Evolutionary conservation across 1,140 invertebrate genomes (phyloP), one percentile per base, ranked within the genome.

Genomic region (Zelostemma sp.): DNA sequence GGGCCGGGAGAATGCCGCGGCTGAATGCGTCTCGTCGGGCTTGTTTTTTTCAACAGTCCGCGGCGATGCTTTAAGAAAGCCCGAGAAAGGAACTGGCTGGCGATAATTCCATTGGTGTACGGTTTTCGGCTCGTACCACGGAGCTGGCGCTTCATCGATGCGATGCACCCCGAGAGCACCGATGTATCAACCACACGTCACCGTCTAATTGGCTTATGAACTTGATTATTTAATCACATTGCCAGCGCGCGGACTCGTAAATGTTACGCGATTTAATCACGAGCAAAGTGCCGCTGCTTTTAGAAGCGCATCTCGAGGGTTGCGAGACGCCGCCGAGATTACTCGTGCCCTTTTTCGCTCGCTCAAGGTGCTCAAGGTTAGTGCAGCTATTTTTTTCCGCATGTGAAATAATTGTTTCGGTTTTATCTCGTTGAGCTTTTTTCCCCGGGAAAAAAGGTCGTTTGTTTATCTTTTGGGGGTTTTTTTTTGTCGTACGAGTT

Each of bases 251-350:
- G 53, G 68, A 57, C 59, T 62, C 63, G 56, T 64, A 68, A 77
- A 75, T 73, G 68, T 75, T 69, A 66, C 70, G 71, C 73, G 73
- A 73, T 75, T 77, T 54, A 73, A 62, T 41, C 57, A 65, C 49
- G 38, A 33, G 16, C 43, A 5, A 25, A 28, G 59, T 62, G 50
- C 21, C 47, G 25, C 25, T 3, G 50, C 47, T 62, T 62, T 40
- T 41, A 54, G 28, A 49, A 62, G 35, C 43, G 35, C 45, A 41
- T 16, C 33, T 14, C 25, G 21, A 43, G 1, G 46, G 28, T 9
- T 19, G 16, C 9, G 16, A 15, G 11, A n/a, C 12, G 21, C 43
- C 4, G 16, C 17, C 8, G 43, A 46, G 16, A 19, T 19, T 46
- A 46, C 17, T 46, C 12, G 12, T 9, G 17, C 16, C 47, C 17